These are phyloP conservation scores for Drosophila paranaensis DNA, from an alignment of 2,888 invertebrate genomes.

Conservation along the genomic window DNA sequence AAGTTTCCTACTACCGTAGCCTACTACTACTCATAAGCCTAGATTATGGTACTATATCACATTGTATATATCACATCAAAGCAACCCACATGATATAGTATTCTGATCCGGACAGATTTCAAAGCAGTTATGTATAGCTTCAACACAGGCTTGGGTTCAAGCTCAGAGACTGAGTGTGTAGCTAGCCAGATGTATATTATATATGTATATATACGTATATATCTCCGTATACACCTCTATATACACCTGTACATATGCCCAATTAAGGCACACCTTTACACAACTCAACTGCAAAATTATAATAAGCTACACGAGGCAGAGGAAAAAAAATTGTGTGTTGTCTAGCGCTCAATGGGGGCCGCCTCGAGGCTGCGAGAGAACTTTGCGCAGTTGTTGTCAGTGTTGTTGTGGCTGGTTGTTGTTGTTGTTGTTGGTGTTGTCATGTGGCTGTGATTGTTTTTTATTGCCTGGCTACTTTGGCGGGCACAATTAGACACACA, in stretches of 20 bases:
- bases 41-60: background rate
- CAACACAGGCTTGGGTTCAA: background rate
- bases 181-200: background rate
- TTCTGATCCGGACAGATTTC: no score
- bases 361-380: constrained; percentile 40
- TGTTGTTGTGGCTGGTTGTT: constrained; percentile 15
- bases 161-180: background rate
- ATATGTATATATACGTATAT: no score
- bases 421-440: constrained; percentile 27
- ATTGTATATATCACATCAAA: background rate
- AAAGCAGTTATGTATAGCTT: background rate
- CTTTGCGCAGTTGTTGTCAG: constrained; percentile 17
- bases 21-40: no score
- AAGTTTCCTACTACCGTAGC: no score
- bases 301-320: constrained; percentile 1
- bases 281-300: background rate
- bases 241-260: background rate
- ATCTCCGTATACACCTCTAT: background rate
- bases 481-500: constrained; percentile 82
- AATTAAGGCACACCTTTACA: background rate
- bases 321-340: background rate
- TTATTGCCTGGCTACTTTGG: constrained; percentile 81
- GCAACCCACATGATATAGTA: background rate
- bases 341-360: background rate
- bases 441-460: constrained; percentile 63